A percentile compares a stretch with the other conserved stretches of the same genome.
Conservation (phyloP, 2,113 vertebrate species). For the Tyto alba region DNA sequence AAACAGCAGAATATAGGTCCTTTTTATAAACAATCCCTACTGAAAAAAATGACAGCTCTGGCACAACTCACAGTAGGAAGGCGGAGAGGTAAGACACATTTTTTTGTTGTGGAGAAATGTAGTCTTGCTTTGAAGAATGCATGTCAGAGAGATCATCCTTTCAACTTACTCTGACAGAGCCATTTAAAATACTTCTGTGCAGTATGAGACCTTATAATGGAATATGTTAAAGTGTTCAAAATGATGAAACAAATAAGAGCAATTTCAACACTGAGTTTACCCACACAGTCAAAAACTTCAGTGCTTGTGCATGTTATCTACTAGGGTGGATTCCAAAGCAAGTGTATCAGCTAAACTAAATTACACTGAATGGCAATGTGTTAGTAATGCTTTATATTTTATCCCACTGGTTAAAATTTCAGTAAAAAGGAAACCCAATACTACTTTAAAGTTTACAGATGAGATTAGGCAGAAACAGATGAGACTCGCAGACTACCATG, state of each 20-base stretch:
- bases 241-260: neutral
- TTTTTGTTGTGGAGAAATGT: neutral
- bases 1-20: slow-evolving; percentile 9
- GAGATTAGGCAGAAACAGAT: neutral
- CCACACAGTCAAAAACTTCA: neutral
- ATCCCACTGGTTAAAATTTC: neutral
- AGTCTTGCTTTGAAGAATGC: slow-evolving; percentile 28
- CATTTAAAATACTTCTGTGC: slow-evolving; percentile 13
- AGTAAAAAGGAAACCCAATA: neutral
- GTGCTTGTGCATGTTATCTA: neutral
- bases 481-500: neutral
- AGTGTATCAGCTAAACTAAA: neutral
- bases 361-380: neutral
- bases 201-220: neutral
- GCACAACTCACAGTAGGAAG: slow-evolving; percentile 15
- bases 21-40: neutral
- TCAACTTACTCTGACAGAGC: slow-evolving; percentile 3
- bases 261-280: neutral
- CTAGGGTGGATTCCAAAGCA: neutral
- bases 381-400: neutral
- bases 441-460: neutral
- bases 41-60: slow-evolving; percentile 28
- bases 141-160: slow-evolving; percentile 14
- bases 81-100: neutral
- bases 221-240: neutral